Conservation (phyloP, 2,113 vertebrate genomes). For the Mirza zaza region DNA sequence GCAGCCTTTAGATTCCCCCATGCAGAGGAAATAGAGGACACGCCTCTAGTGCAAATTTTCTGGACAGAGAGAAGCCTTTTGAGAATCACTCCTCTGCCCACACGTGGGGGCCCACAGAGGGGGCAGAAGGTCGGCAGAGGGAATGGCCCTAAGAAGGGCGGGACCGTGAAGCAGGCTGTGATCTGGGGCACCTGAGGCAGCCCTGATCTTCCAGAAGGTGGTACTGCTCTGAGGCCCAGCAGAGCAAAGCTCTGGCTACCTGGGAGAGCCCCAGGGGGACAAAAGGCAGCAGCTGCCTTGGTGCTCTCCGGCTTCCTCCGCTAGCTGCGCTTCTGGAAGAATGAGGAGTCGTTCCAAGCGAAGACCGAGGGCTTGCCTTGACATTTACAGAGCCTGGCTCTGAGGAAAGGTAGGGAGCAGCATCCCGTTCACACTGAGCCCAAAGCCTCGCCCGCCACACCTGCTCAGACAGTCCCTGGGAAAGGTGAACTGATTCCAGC, state of each 20-base stretch:
- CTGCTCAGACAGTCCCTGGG: fast-evolving
- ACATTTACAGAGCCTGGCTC: neutral
- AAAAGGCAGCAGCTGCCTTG: neutral
- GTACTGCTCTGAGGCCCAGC: neutral
- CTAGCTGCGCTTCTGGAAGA: neutral
- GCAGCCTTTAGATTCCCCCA: no score
- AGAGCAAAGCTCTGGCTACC: neutral
- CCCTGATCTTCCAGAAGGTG: neutral
- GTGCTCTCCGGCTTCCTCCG: neutral
- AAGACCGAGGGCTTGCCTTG: neutral
- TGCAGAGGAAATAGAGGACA: neutral
- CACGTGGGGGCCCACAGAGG: fast-evolving
- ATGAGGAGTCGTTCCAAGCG: neutral
- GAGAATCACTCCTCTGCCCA: neutral
- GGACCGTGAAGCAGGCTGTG: neutral
- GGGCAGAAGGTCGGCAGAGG: no score
- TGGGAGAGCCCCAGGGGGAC: neutral
- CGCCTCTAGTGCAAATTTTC: no score
- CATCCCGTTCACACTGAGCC: neutral
- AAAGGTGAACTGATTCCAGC: neutral
- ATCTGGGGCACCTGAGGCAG: neutral
- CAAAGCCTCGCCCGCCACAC: neutral
- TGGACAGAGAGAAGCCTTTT: neutral
- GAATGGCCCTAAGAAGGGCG: neutral
- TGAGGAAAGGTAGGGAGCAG: neutral